Percentiles rank a stretch among this genome's conserved stretches.
Evolutionary conservation across 2,797 vertebrate species (phyloP).

Genomic region (Tolypeutes matacus): DNA sequence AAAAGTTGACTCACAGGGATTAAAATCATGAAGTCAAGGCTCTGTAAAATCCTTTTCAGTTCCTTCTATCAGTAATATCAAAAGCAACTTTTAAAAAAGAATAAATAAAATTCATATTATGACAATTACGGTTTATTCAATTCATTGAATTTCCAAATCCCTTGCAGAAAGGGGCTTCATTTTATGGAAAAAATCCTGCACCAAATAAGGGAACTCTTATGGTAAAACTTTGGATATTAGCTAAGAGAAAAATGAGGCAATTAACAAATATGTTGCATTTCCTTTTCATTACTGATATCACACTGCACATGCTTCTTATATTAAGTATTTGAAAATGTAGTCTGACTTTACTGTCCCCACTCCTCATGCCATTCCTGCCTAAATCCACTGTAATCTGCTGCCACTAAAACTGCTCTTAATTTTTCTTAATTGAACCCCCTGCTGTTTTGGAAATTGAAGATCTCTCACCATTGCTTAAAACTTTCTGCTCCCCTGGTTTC

Average conservation of each 20-base stretch:
- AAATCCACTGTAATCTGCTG: not conserved
- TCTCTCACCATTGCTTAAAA: not conserved
- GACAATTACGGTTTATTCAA: not conserved
- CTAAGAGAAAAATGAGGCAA: not conserved
- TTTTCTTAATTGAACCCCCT: not conserved
- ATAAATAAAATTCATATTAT: not conserved
- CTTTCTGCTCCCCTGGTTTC: not conserved
- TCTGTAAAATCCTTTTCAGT: not conserved
- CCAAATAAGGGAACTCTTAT: not conserved
- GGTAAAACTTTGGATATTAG: not conserved
- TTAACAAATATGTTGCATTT: not conserved
- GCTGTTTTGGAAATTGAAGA: not conserved
- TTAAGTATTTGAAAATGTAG: not conserved
- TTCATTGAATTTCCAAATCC: not conserved
- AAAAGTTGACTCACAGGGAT: not conserved
- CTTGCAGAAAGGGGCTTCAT: not conserved
- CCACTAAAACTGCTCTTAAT: not conserved
- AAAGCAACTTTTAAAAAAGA: not conserved
- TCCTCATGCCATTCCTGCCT: not conserved
- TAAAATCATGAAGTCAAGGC: constrained; percentile 3
- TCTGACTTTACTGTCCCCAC: not conserved
- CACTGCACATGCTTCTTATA: not conserved
- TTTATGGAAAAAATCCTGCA: not conserved
- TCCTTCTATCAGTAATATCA: constrained; percentile 27
- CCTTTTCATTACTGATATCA: not conserved